phyloP scores from a whole-genome alignment of 2,888 invertebrate species.

The Parasteatoda lunata region DNA sequence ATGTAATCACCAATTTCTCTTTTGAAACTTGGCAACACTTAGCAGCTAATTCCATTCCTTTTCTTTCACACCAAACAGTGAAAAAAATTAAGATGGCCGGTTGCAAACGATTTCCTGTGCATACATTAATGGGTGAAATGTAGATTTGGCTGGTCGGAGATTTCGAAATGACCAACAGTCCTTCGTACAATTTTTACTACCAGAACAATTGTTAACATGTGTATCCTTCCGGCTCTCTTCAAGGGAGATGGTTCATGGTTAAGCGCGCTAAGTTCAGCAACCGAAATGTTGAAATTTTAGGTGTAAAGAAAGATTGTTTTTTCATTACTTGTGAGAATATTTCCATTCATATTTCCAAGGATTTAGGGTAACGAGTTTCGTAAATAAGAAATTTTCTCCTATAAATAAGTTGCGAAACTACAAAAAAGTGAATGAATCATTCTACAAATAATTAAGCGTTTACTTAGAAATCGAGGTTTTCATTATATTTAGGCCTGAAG shows the following conservation, averaged over 20 bases:
- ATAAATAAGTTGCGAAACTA: no score
- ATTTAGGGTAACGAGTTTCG: background rate
- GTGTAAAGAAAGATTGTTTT: background rate
- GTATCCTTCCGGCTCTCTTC: background rate
- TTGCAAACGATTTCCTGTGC: background rate
- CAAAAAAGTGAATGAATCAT: no score
- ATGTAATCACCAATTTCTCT: constrained; percentile 14
- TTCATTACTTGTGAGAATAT: background rate
- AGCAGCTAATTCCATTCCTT: background rate
- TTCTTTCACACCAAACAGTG: background rate
- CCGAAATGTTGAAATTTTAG: background rate
- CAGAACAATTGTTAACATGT: background rate
- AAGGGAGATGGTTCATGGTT: constrained; percentile 2
- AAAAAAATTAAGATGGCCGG: no score
- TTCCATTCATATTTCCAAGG: background rate
- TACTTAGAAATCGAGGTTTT: no score
- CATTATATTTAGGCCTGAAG: no score
- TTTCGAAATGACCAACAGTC: background rate
- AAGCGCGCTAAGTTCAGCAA: background rate
- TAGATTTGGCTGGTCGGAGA: background rate
- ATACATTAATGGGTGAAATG: background rate
- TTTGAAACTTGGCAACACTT: background rate
- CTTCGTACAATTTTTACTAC: background rate
- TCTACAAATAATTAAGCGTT: no score
- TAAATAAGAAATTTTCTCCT: background rate